Conservation (phyloP, 1,140 invertebrate species). For the Anagrus nilaparvatae region DNA sequence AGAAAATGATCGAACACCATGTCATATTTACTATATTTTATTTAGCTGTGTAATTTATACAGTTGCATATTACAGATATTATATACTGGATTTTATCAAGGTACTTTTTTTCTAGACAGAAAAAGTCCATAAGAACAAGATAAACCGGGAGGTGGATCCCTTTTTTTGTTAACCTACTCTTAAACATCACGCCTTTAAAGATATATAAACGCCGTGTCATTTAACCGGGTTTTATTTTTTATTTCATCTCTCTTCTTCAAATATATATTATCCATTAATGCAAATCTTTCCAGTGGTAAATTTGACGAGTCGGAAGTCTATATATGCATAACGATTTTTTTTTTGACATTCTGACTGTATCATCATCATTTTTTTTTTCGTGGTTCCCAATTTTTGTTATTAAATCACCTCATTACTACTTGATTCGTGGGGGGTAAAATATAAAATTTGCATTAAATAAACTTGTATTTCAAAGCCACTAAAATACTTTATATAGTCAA, state of each 20-base stretch:
- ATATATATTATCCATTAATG: conserved; percentile 21
- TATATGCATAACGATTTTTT: neutral
- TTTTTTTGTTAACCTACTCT: conserved; percentile 17
- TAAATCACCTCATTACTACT: conserved; percentile 41
- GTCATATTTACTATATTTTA: no score
- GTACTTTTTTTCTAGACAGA: no score
- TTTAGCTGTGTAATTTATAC: no score
- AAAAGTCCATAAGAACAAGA: neutral
- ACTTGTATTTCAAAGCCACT: no score
- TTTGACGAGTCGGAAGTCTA: conserved; percentile 21
- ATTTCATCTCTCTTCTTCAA: no score
- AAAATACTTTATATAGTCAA: no score
- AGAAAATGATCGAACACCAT: no score
- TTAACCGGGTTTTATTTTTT: no score
- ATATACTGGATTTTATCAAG: no score
- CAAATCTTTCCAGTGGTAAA: conserved; percentile 22
- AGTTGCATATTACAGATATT: no score
- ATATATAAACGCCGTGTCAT: conserved; percentile 11
- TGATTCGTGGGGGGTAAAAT: conserved; percentile 37
- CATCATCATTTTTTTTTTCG: conserved; percentile 17
- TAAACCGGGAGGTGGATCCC: conserved; percentile 3
- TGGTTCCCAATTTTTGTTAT: conserved; percentile 25
- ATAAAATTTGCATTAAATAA: no score
- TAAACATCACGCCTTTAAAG: conserved; percentile 11
- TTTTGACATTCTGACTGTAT: conserved; percentile 1